Conservation (phyloP, 1,140 invertebrate species). For the Plectus sambesii region DNA sequence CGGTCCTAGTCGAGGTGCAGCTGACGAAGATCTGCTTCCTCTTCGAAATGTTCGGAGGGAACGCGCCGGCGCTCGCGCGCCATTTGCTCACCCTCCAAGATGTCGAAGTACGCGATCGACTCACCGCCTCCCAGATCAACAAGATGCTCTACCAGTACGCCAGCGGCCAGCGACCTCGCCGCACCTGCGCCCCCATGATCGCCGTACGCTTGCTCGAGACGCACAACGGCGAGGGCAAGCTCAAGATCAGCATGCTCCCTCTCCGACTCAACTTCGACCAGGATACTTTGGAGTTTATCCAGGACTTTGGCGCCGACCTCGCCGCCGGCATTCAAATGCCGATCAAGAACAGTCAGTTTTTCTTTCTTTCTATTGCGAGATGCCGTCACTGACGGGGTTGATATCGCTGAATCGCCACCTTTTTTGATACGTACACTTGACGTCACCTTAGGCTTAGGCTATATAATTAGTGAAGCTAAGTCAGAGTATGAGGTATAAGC, state of each 20-base stretch:
- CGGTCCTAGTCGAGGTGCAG: conserved; percentile 66
- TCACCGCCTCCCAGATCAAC: conserved; percentile 76
- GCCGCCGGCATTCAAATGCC: not conserved
- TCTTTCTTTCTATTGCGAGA: no score
- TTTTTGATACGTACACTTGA: conserved; percentile 11
- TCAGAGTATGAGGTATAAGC: not conserved
- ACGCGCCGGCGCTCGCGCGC: conserved; percentile 62
- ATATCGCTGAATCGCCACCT: no score
- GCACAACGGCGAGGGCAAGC: conserved; percentile 24
- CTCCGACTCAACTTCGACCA: conserved; percentile 36
- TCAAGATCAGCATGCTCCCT: conserved; percentile 31
- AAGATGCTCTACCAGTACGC: conserved; percentile 84
- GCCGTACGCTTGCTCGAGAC: conserved; percentile 28
- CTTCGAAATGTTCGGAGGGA: conserved; percentile 71
- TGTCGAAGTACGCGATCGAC: conserved; percentile 73
- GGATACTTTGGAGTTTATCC: conserved; percentile 35
- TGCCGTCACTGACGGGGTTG: no score
- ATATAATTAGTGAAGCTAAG: conserved; percentile 17
- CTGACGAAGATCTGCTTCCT: conserved; percentile 73
- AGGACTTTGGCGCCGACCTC: conserved; percentile 24
- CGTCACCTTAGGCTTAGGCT: conserved; percentile 2
- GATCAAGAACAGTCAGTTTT: not conserved
- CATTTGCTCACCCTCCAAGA: conserved; percentile 75
- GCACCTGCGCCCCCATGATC: conserved; percentile 55
- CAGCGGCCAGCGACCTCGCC: conserved; percentile 62